Percentiles rank a stretch among this genome's conserved stretches.
Conservation (phyloP, 2,113 vertebrate species). For the Podilymbus podiceps region DNA sequence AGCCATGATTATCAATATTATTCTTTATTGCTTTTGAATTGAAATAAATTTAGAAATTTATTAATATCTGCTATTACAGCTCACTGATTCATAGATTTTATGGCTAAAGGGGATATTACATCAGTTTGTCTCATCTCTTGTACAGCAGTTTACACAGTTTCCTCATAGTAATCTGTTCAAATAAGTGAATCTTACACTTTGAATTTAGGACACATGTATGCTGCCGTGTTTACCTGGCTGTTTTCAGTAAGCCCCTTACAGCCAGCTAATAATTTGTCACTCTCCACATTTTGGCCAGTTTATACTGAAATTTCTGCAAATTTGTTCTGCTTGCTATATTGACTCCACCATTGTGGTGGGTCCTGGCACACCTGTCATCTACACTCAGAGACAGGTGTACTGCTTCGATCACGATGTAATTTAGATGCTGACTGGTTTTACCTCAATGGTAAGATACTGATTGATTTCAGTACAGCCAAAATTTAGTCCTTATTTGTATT, state of each 20-base stretch:
- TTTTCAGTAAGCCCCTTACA: neutral
- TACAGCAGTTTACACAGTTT: neutral
- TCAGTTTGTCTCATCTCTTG: neutral
- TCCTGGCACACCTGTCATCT: neutral
- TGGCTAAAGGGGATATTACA: neutral
- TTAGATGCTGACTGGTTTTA: neutral
- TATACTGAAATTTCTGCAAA: neutral
- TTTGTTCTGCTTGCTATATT: neutral
- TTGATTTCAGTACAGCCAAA: neutral
- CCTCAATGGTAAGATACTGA: neutral
- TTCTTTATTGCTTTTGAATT: neutral
- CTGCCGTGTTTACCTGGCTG: neutral
- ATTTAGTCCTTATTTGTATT: neutral
- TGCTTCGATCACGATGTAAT: neutral
- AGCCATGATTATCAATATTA: neutral
- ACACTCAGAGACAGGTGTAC: rapidly evolving
- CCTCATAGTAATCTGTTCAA: neutral
- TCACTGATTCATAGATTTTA: neutral
- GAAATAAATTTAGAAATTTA: neutral
- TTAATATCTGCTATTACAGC: neutral
- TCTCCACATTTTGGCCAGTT: neutral
- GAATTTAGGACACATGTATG: neutral
- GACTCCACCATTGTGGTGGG: neutral
- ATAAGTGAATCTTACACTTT: neutral
- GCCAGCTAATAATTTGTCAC: neutral